Conservation (phyloP, 2,888 invertebrate genomes). For the Tenthredo mesomela region DNA sequence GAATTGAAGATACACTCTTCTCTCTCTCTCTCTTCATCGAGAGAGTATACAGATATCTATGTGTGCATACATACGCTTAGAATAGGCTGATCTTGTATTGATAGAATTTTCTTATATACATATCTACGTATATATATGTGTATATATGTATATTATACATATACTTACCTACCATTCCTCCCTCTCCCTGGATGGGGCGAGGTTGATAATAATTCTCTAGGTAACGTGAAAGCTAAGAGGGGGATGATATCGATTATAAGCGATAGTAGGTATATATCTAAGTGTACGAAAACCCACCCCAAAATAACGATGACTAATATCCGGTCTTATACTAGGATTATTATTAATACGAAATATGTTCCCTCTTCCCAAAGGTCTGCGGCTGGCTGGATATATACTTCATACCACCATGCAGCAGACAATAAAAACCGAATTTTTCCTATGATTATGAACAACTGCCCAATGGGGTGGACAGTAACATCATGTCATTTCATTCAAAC, state of each 20-base stretch:
- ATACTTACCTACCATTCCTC: not conserved
- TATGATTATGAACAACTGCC: slow-evolving; percentile 1
- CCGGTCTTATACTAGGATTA: slow-evolving; percentile 32
- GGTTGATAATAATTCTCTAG: slow-evolving; percentile 45
- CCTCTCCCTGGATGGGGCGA: slow-evolving; percentile 1
- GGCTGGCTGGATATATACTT: too few species aligned
- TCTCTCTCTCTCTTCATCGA: not conserved
- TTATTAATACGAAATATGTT: slow-evolving; percentile 42
- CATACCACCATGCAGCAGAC: not conserved
- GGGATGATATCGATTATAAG: slow-evolving; percentile 49
- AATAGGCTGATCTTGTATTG: slow-evolving; percentile 30
- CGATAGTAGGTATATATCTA: slow-evolving; percentile 15
- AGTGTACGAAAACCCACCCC: slow-evolving; percentile 18
- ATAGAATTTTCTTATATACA: slow-evolving; percentile 33
- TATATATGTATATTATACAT: not conserved
- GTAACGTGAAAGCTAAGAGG: slow-evolving; percentile 36
- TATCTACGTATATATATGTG: not conserved
- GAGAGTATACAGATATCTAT: not conserved
- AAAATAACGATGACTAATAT: slow-evolving; percentile 46
- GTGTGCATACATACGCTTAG: not conserved
- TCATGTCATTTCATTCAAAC: slow-evolving; percentile 11
- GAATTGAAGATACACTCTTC: slow-evolving; percentile 18
- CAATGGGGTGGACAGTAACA: not conserved
- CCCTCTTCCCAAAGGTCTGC: not conserved
- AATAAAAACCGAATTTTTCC: not conserved